Percentiles rank a stretch among this genome's conserved stretches.
Evolutionary conservation across 2,113 vertebrate genomes (phyloP).

Genomic region (Malaclemys terrapin): DNA sequence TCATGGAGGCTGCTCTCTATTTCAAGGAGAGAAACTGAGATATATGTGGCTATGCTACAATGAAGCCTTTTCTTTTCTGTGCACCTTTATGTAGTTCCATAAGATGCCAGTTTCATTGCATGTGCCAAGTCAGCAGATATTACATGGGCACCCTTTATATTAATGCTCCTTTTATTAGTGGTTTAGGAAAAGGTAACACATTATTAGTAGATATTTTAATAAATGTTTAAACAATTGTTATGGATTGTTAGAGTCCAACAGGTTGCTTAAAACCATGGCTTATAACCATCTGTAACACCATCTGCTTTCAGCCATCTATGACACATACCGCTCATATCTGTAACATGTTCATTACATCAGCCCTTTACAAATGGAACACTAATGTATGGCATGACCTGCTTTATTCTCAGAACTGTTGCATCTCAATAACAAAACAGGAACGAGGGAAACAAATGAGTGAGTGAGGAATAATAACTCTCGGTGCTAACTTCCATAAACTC

Average conservation of each 20-base stretch:
- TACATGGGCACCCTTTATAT: neutral
- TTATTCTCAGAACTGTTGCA: neutral
- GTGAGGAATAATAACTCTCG: neutral
- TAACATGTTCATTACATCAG: neutral
- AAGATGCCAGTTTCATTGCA: neutral
- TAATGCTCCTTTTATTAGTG: neutral
- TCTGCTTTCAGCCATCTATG: no score
- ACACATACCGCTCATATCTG: neutral
- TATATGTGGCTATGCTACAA: neutral
- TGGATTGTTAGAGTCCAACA: neutral
- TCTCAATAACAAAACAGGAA: neutral
- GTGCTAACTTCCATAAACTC: neutral
- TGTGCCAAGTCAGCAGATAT: neutral
- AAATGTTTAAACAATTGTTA: slow-evolving; percentile 22
- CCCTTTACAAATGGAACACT: neutral
- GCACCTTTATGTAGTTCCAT: neutral
- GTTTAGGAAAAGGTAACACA: neutral
- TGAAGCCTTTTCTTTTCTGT: neutral
- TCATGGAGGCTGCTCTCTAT: neutral
- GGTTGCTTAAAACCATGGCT: neutral
- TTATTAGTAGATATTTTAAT: neutral
- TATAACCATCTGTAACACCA: neutral
- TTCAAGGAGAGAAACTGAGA: neutral
- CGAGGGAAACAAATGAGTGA: neutral
- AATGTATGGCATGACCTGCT: neutral